These are phyloP conservation scores for Atethmia centrago DNA, from an alignment of 2,888 invertebrate species.

Conservation along the genomic window DNA sequence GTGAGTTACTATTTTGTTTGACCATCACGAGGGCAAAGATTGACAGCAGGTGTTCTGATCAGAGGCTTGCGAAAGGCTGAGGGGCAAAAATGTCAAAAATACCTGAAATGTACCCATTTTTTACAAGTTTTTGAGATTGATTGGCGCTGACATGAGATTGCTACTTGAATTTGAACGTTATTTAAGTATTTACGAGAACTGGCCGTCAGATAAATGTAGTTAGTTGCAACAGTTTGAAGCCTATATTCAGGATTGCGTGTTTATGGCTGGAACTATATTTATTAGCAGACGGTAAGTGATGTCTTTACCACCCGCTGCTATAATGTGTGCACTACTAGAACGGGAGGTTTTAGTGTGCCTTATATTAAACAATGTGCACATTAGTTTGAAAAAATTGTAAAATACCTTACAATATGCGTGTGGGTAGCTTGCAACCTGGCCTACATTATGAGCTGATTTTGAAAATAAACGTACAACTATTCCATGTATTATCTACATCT, in stretches of 20 bases:
- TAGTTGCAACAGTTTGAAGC: constrained; percentile 5
- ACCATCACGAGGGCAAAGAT: too few relatives aligned
- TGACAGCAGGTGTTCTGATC: not conserved
- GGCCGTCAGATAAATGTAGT: too few relatives aligned
- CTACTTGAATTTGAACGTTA: too few relatives aligned
- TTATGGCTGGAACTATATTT: not conserved
- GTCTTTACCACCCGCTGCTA: not conserved
- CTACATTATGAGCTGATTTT: constrained; percentile 14
- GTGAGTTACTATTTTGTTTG: not conserved
- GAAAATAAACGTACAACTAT: not conserved
- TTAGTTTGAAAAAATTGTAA: constrained; percentile 30
- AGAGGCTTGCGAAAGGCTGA: not conserved
- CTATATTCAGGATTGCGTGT: not conserved
- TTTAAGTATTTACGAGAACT: too few relatives aligned
- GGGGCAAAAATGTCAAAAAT: too few relatives aligned
- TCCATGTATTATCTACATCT: not conserved
- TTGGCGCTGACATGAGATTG: too few relatives aligned
- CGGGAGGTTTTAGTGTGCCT: constrained; percentile 1
- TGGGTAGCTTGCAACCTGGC: constrained; percentile 9
- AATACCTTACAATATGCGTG: constrained; percentile 20
- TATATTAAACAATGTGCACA: constrained; percentile 27
- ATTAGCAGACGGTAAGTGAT: constrained; percentile 1
- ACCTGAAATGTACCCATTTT: too few relatives aligned
- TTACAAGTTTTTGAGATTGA: too few relatives aligned
- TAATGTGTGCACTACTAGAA: constrained; percentile 19